Evolutionary conservation across 2,888 invertebrate genomes (phyloP).

Genomic region (Troides aeacus): DNA sequence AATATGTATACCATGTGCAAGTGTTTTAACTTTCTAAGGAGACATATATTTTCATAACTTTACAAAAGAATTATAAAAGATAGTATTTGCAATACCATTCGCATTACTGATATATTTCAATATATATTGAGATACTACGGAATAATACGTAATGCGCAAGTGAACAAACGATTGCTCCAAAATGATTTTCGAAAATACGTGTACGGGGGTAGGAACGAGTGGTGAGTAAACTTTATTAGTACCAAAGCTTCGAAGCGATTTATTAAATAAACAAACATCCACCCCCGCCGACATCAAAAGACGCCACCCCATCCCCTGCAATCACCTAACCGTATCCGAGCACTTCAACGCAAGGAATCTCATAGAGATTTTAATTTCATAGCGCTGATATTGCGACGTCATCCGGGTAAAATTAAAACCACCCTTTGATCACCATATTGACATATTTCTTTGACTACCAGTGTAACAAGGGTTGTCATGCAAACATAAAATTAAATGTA

Average conservation of each 20-base stretch:
- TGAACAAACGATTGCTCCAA: neutral
- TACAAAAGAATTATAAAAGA: no score
- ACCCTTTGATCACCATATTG: constrained; percentile 25
- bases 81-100: no score
- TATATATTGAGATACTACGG: no score
- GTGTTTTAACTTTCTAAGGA: no score
- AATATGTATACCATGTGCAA: no score
- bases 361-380: constrained; percentile 21
- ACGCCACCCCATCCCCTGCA: neutral
- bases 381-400: constrained; percentile 7
- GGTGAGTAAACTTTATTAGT: constrained; percentile 1
- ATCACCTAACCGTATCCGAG: constrained; percentile 7
- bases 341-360: constrained; percentile 5
- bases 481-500: neutral
- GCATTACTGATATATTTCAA: no score
- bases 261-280: constrained; percentile 19
- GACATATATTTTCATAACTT: no score
- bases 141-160: no score
- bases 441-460: constrained; percentile 19
- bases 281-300: constrained; percentile 18
- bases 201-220: neutral
- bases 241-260: constrained; percentile 3
- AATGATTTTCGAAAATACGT: neutral
- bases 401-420: constrained; percentile 21
- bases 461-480: constrained; percentile 7